Percentiles rank a stretch among this genome's conserved stretches.
These are phyloP conservation scores for Oscheius onirici DNA, from an alignment of 2,888 invertebrate species.

Conservation along the genomic window DNA sequence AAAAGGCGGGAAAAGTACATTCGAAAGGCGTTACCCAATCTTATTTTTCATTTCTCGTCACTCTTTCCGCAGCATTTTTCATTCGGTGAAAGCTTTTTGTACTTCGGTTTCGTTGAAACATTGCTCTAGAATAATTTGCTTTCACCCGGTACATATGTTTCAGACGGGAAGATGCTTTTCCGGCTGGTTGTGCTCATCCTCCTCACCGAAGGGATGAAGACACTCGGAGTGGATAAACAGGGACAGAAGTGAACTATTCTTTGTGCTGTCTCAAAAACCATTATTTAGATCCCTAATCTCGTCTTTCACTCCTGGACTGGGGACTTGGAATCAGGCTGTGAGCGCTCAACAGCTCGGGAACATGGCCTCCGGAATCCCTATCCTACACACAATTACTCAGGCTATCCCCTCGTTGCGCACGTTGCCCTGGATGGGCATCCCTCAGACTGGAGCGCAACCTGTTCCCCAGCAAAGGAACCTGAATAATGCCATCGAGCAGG, in stretches of 20 bases:
- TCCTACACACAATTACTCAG: slow-evolving; percentile 53
- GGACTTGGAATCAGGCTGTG: slow-evolving; percentile 12
- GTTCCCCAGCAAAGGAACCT: slow-evolving; percentile 42
- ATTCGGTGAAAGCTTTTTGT: too few species aligned
- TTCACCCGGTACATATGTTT: too few species aligned
- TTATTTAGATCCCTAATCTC: slow-evolving; percentile 43
- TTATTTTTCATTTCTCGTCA: too few species aligned
- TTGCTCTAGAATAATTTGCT: too few species aligned
- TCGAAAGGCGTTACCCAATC: too few species aligned
- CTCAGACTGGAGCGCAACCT: slow-evolving; percentile 35
- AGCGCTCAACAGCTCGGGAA: slow-evolving; percentile 10
- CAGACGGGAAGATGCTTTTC: too few species aligned
- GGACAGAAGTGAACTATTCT: background rate
- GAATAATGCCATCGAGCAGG: slow-evolving; percentile 59
- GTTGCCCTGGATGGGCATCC: slow-evolving; percentile 48
- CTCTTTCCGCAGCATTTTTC: too few species aligned
- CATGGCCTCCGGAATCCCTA: slow-evolving; percentile 39
- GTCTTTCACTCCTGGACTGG: slow-evolving; percentile 53
- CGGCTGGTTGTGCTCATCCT: too few species aligned
- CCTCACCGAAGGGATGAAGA: slow-evolving; percentile 30
- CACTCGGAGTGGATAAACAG: slow-evolving; percentile 11
- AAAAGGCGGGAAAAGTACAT: background rate
- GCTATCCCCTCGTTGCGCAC: slow-evolving; percentile 58
- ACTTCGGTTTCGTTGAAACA: too few species aligned
- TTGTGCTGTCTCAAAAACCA: background rate